Evolutionary conservation across 2,113 vertebrate species (phyloP).

Genomic region (Laticauda laticaudata): DNA sequence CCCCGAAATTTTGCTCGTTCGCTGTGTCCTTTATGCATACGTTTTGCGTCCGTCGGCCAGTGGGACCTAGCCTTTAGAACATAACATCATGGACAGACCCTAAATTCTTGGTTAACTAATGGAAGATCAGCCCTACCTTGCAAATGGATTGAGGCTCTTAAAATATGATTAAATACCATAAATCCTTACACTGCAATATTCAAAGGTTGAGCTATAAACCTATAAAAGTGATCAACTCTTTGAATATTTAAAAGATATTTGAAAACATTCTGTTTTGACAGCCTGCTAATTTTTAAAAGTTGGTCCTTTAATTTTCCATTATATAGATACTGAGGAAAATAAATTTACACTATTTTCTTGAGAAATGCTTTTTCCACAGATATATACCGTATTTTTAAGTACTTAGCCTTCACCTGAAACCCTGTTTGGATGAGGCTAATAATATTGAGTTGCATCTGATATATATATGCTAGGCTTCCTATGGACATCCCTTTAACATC

Average conservation of each 20-base stretch:
- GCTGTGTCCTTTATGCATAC: no score
- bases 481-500: no score
- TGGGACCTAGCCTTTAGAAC: no score
- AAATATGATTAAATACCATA: neutral
- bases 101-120: no score
- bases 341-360: neutral
- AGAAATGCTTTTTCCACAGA: neutral
- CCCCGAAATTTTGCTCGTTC: no score
- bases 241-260: neutral
- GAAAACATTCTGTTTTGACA: neutral
- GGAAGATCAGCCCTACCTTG: no score
- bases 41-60: no score
- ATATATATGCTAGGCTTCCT: no score
- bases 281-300: neutral
- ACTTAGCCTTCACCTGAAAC: neutral
- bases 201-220: no score
- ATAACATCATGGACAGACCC: no score
- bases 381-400: no score
- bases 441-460: neutral
- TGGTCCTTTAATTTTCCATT: slow-evolving; percentile 6
- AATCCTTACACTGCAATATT: neutral
- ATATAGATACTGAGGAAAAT: neutral
- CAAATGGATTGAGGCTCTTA: neutral
- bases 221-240: no score
- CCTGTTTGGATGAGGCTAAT: slow-evolving; percentile 2